Evolutionary conservation across 2,888 invertebrate species (phyloP).

Genomic region (Ischnura elegans): DNA sequence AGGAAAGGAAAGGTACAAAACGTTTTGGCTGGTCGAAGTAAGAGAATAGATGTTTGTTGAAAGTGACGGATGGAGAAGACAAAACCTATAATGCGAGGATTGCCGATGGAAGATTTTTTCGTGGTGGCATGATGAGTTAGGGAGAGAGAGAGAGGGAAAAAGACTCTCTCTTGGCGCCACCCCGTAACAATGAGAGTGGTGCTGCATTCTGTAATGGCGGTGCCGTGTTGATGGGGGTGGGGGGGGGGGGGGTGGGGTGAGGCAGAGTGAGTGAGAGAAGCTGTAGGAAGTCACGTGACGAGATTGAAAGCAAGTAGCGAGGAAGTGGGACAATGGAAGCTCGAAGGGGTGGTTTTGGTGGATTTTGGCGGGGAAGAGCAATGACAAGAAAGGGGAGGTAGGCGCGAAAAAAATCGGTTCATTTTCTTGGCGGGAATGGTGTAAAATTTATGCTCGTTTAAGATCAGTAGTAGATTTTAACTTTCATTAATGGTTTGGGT

Average conservation of each 20-base stretch:
- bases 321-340: slow-evolving; percentile 10
- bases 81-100: not conserved
- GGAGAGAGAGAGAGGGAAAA: not conserved
- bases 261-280: not conserved
- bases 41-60: not conserved
- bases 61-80: not conserved
- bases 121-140: not conserved
- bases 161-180: too few relatives aligned
- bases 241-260: not conserved
- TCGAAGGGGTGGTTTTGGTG: not conserved
- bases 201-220: slow-evolving; percentile 34
- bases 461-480: not conserved
- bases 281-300: slow-evolving; percentile 51
- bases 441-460: not conserved
- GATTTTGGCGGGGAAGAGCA: not conserved
- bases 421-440: not conserved
- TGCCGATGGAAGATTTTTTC: slow-evolving; percentile 2
- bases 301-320: slow-evolving; percentile 43
- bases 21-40: not conserved
- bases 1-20: too few relatives aligned
- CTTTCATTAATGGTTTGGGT: not conserved
- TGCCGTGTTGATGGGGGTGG: not conserved
- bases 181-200: not conserved
- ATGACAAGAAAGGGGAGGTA: not conserved
- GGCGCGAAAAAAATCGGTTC: slow-evolving; percentile 23